Conservation (phyloP, 2,888 invertebrate species). For the Biston stratarius region DNA sequence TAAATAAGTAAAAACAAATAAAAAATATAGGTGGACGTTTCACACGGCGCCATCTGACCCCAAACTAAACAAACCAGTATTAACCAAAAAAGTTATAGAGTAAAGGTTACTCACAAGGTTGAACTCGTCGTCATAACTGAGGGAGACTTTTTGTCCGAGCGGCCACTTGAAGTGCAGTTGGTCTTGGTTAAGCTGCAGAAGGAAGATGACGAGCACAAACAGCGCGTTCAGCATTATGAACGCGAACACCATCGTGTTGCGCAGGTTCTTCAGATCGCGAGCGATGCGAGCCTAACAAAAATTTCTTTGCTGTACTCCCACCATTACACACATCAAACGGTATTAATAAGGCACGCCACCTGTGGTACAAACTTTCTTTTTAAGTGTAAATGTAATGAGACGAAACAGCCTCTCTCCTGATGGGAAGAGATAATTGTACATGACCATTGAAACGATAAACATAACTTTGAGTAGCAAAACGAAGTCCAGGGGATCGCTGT, state of each 20-base stretch:
- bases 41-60: too few species aligned
- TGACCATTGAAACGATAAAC: too few species aligned
- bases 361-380: too few species aligned
- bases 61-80: too few species aligned
- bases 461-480: too few species aligned
- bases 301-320: neutral
- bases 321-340: too few species aligned
- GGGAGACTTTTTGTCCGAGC: conserved; percentile 93
- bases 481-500: too few species aligned
- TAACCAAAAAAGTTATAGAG: too few species aligned
- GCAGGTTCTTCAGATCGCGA: conserved; percentile 94
- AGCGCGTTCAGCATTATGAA: conserved; percentile 99
- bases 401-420: too few species aligned
- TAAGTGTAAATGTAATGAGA: too few species aligned
- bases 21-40: neutral
- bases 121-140: conserved; percentile 91
- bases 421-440: too few species aligned
- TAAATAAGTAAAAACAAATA: neutral
- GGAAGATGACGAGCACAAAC: conserved; percentile 98
- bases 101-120: conserved; percentile 57
- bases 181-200: conserved; percentile 98
- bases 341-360: too few species aligned
- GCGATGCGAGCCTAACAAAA: conserved; percentile 92
- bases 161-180: conserved; percentile 98
- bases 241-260: conserved; percentile 97